Evolutionary conservation across 1,140 invertebrate species (phyloP).

Genomic region (Condylostylus longicornis): DNA sequence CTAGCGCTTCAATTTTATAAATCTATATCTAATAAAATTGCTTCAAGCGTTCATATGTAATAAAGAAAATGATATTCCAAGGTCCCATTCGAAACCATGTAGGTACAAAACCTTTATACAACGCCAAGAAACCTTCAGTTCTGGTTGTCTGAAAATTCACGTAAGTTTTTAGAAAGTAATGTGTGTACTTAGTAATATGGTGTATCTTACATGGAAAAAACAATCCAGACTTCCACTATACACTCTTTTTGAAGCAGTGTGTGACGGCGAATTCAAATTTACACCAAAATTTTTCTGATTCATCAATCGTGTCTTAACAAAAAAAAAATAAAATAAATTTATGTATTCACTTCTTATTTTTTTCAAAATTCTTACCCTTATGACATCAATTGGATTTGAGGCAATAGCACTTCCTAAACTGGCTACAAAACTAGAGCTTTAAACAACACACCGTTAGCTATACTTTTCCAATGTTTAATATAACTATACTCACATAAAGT

Average conservation of each 20-base stretch:
- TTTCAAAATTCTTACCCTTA: conserved; percentile 54
- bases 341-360: neutral
- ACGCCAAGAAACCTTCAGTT: conserved; percentile 57
- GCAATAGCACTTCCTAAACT: conserved; percentile 84
- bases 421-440: conserved; percentile 75
- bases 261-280: conserved; percentile 29
- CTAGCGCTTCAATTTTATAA: too few species aligned
- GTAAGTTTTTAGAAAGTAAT: neutral
- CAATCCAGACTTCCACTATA: conserved; percentile 83
- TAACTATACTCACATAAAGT: conserved; percentile 71
- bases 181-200: neutral
- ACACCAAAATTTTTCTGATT: conserved; percentile 57
- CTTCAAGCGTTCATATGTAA: conserved; percentile 87
- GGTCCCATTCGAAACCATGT: conserved; percentile 92
- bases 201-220: conserved; percentile 53
- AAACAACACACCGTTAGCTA: conserved; percentile 30
- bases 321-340: conserved; percentile 1
- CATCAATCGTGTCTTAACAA: conserved; percentile 73
- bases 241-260: conserved; percentile 37
- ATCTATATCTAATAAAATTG: conserved; percentile 40
- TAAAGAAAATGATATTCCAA: conserved; percentile 95
- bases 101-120: conserved; percentile 93
- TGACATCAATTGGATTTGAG: conserved; percentile 88
- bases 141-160: conserved; percentile 34
- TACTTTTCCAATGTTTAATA: too few species aligned